Percentiles rank a stretch among this genome's conserved stretches.
Conservation (phyloP, 1,140 invertebrate species). For the Drosophila ogumai region DNA sequence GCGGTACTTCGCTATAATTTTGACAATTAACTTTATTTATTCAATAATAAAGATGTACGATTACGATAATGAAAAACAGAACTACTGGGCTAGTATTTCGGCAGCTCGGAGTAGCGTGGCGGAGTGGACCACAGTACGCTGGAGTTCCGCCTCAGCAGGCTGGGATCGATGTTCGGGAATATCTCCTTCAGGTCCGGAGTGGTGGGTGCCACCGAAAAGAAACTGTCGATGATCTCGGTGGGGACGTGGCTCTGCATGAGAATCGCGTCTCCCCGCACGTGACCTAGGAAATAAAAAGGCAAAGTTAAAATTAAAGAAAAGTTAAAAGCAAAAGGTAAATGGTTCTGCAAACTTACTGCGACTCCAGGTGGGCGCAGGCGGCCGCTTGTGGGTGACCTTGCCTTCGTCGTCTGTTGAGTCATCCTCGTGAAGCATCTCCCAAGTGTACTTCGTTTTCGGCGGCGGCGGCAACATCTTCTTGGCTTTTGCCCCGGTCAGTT, state of each 20-base stretch:
- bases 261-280: conserved; percentile 62
- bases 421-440: conserved; percentile 85
- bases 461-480: conserved; percentile 76
- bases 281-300: conserved; percentile 43
- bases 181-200: conserved; percentile 88
- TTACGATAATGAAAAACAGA: conserved; percentile 30
- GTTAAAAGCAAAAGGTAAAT: too few species aligned
- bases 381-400: conserved; percentile 85
- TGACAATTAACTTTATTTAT: conserved; percentile 50
- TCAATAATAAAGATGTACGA: conserved; percentile 48
- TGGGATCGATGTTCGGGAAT: conserved; percentile 88
- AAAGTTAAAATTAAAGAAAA: too few species aligned
- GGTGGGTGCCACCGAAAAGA: conserved; percentile 88
- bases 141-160: conserved; percentile 88
- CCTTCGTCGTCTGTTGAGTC: conserved; percentile 87
- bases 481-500: conserved; percentile 51
- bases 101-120: conserved; percentile 86
- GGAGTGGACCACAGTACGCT: conserved; percentile 90
- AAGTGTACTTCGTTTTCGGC: conserved; percentile 72
- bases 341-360: conserved; percentile 76
- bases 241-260: conserved; percentile 68
- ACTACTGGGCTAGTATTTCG: conserved; percentile 74
- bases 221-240: conserved; percentile 85
- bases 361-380: conserved; percentile 86
- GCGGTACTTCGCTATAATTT: conserved; percentile 44